These are phyloP conservation scores for Lepidothrix coronata DNA, from an alignment of 2,113 vertebrate species.

Conservation along the genomic window DNA sequence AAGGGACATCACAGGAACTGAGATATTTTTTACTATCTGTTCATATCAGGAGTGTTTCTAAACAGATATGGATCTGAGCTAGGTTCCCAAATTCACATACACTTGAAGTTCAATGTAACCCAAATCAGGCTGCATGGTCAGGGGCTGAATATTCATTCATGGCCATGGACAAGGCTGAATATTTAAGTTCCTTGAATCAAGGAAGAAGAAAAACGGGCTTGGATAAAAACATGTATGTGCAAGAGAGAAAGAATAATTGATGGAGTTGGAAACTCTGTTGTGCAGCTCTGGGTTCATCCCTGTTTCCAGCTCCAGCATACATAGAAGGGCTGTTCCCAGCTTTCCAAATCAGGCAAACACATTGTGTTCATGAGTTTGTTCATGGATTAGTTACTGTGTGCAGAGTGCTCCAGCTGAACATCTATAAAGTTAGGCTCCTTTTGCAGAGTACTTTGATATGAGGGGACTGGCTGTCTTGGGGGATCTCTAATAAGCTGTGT, in stretches of 20 bases:
- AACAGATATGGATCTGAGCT: neutral
- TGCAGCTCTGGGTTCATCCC: neutral
- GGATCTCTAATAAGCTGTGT: neutral
- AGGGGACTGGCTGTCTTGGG: neutral
- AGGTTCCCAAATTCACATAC: neutral
- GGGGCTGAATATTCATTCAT: neutral
- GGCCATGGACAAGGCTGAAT: neutral
- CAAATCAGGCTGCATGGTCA: neutral
- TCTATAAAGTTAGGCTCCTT: neutral
- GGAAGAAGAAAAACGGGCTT: neutral
- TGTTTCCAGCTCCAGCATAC: neutral
- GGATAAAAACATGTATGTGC: neutral
- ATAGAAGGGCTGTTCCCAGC: neutral
- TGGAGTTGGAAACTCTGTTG: neutral
- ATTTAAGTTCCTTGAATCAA: neutral
- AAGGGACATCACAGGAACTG: neutral
- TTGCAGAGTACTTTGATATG: neutral
- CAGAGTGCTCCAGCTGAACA: neutral
- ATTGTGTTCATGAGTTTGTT: neutral
- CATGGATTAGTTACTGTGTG: neutral
- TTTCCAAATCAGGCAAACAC: neutral
- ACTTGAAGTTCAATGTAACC: neutral
- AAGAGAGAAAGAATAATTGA: neutral
- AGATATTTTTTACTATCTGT: neutral
- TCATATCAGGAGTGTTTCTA: neutral